Conservation (phyloP, 2,113 vertebrate genomes). For the Rhea americana region DNA sequence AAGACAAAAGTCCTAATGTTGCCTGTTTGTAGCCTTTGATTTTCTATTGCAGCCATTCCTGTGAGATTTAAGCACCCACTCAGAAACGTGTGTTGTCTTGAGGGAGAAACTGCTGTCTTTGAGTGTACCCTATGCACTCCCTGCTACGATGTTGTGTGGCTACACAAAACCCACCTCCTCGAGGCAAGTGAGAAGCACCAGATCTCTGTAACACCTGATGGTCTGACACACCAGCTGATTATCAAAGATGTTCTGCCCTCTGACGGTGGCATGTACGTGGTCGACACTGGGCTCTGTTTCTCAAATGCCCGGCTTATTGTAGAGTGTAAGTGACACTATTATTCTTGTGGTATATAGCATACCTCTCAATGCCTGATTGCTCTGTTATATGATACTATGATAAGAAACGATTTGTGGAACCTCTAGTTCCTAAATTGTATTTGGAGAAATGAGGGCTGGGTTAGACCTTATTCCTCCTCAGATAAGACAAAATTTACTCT, state of each 20-base stretch:
- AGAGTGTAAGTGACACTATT: constrained; percentile 74
- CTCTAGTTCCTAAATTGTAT: background rate
- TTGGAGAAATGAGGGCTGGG: background rate
- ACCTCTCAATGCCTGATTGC: background rate
- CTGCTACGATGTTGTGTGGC: constrained; percentile 77
- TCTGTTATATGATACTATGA: background rate
- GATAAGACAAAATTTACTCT: background rate
- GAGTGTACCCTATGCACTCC: constrained; percentile 79
- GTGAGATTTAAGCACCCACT: constrained; percentile 76
- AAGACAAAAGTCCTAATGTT: background rate
- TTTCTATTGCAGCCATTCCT: constrained; percentile 75
- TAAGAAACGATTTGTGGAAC: background rate
- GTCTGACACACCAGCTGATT: constrained; percentile 81
- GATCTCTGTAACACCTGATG: constrained; percentile 75
- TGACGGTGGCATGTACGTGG: constrained; percentile 84
- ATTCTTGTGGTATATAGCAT: background rate
- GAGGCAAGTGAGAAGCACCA: constrained; percentile 74
- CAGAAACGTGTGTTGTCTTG: constrained; percentile 70
- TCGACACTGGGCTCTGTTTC: constrained; percentile 73
- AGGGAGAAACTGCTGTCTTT: constrained; percentile 76
- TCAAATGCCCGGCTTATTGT: constrained; percentile 87
- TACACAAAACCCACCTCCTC: constrained; percentile 72
- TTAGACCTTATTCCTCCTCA: background rate
- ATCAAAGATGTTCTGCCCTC: constrained; percentile 69
- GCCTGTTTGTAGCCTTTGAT: background rate